These are phyloP conservation scores for Darwinula stevensoni DNA, from an alignment of 2,888 invertebrate species.

Conservation along the genomic window DNA sequence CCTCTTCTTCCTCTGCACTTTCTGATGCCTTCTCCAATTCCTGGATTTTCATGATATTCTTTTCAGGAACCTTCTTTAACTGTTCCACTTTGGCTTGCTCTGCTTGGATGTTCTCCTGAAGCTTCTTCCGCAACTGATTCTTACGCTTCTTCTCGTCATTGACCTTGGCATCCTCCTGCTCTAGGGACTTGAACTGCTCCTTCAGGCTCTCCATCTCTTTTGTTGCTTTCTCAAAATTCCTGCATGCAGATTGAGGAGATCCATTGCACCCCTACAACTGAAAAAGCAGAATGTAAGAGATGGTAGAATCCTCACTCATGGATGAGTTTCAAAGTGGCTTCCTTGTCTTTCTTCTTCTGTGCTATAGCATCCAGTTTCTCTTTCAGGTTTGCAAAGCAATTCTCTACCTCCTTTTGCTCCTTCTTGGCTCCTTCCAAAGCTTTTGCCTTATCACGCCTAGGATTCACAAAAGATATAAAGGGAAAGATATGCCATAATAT, in stretches of 20 bases:
- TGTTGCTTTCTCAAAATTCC: too few species aligned
- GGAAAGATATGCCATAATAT: too few species aligned
- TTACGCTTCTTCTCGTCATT: conserved; percentile 7
- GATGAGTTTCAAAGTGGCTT: conserved; percentile 26
- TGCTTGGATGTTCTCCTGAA: conserved; percentile 18
- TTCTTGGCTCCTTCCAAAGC: too few species aligned
- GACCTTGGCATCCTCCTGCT: conserved; percentile 16
- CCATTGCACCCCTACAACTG: too few species aligned
- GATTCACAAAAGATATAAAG: too few species aligned
- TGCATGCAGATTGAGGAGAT: too few species aligned
- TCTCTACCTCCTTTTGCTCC: conserved; percentile 12
- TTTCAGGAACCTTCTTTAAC: conserved; percentile 41
- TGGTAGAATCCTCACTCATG: too few species aligned
- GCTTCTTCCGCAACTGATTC: conserved; percentile 9
- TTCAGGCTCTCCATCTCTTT: background rate
- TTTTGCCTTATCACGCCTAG: too few species aligned
- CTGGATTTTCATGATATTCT: conserved; percentile 35
- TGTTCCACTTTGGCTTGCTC: conserved; percentile 27
- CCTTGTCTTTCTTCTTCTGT: conserved; percentile 26
- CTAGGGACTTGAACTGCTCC: conserved; percentile 15
- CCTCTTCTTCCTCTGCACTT: conserved; percentile 27
- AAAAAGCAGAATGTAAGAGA: too few species aligned
- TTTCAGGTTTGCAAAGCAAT: conserved; percentile 15
- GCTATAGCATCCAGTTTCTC: conserved; percentile 29
- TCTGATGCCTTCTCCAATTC: conserved; percentile 16